Evolutionary conservation across 92 coral and sea anemone species (phyloP).

Genomic region (Nematostella vectensis): DNA sequence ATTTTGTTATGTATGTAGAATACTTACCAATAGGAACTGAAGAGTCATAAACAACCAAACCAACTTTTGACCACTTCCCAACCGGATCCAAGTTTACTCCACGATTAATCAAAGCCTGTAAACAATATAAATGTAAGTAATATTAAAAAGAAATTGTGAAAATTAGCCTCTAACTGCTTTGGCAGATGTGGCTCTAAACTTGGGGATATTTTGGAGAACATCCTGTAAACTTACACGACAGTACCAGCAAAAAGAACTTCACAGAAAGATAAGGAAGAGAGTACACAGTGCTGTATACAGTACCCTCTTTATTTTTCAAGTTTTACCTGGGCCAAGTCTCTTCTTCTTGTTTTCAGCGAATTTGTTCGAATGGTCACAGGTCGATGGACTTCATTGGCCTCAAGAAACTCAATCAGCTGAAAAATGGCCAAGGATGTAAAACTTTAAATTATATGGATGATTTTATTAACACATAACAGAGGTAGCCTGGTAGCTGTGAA

Average conservation of each 20-base stretch:
- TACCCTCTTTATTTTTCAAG: too few relatives aligned
- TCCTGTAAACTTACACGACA: too few relatives aligned
- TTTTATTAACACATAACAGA: too few relatives aligned
- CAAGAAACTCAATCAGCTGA: slow-evolving; percentile 81
- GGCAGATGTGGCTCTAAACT: too few relatives aligned
- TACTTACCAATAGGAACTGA: slow-evolving; percentile 96
- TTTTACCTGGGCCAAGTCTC: slow-evolving; percentile 94
- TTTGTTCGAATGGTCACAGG: slow-evolving; percentile 93
- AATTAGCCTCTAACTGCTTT: too few relatives aligned
- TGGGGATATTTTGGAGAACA: too few relatives aligned
- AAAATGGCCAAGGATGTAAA: neutral
- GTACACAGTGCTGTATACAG: too few relatives aligned
- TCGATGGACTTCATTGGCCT: slow-evolving; percentile 93
- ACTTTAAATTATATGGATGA: too few relatives aligned
- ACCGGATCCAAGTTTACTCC: slow-evolving; percentile 93
- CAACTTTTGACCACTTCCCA: slow-evolving; percentile 97
- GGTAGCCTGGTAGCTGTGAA: too few relatives aligned
- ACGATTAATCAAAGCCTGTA: slow-evolving; percentile 88
- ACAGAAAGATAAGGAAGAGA: too few relatives aligned
- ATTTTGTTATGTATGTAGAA: too few relatives aligned
- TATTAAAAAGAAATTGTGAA: neutral
- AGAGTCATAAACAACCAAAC: slow-evolving; percentile 91
- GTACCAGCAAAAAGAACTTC: too few relatives aligned
- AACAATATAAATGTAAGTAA: neutral
- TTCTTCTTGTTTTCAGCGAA: slow-evolving; percentile 76